These are phyloP conservation scores for Porphyrio hochstetteri DNA, from an alignment of 2,113 vertebrate species.

Conservation along the genomic window DNA sequence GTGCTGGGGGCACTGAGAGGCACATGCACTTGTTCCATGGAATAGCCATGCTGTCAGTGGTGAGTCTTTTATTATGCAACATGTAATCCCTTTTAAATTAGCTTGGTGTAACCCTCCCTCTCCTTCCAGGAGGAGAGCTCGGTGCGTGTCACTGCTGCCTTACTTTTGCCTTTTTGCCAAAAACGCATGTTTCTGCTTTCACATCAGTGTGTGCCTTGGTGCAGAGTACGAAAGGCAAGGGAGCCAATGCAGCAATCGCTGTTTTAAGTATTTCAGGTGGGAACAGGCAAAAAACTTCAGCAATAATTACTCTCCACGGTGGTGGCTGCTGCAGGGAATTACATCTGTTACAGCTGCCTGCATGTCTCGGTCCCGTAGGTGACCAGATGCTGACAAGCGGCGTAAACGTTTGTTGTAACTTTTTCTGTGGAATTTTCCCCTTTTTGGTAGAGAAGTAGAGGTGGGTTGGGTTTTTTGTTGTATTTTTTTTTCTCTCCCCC, in stretches of 20 bases:
- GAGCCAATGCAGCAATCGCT: slow-evolving; percentile 38
- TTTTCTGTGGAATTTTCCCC: slow-evolving; percentile 35
- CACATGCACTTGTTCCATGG: background rate
- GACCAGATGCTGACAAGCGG: slow-evolving; percentile 23
- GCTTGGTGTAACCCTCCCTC: background rate
- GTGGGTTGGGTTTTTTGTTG: background rate
- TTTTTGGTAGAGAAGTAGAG: background rate
- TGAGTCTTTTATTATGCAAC: slow-evolving; percentile 33
- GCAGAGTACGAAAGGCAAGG: background rate
- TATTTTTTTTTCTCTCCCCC: too few relatives aligned
- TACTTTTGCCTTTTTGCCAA: slow-evolving; percentile 26
- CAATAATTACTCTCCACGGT: slow-evolving; percentile 31
- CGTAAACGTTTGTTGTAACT: background rate
- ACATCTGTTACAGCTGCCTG: slow-evolving; percentile 1
- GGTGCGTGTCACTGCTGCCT: background rate
- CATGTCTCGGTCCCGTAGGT: slow-evolving; percentile 6
- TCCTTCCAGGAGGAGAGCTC: background rate
- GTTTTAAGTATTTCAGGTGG: slow-evolving; percentile 58
- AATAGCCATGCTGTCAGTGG: background rate
- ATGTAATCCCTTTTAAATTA: slow-evolving; percentile 18
- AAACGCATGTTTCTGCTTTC: slow-evolving; percentile 20
- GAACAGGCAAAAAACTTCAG: slow-evolving; percentile 28
- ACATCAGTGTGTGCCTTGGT: background rate
- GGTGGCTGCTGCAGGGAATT: slow-evolving; percentile 36
- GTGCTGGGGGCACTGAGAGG: background rate